Evolutionary conservation across 2,113 vertebrate species (phyloP).

Genomic region (Furnarius figulus): DNA sequence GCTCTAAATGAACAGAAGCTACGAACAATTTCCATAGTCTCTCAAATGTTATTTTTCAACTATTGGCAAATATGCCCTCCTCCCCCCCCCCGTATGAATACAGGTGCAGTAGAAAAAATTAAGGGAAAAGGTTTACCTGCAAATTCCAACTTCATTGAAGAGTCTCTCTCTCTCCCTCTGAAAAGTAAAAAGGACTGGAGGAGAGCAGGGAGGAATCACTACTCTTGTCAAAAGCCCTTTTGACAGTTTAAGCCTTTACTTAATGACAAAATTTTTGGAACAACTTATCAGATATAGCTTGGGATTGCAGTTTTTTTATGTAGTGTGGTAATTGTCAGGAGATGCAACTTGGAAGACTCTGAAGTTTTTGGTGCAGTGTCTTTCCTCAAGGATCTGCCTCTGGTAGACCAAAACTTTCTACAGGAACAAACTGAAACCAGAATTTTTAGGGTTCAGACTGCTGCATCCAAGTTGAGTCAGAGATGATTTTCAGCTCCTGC

Average conservation of each 20-base stretch:
- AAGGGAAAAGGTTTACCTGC: neutral
- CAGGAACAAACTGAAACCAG: neutral
- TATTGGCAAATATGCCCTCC: neutral
- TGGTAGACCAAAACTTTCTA: neutral
- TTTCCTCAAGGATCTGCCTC: neutral
- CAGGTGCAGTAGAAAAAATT: neutral
- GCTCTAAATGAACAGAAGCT: neutral
- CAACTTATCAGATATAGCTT: neutral
- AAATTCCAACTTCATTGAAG: neutral
- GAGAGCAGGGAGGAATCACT: neutral
- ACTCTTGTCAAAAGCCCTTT: neutral
- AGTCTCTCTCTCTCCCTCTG: neutral
- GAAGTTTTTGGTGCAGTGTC: neutral
- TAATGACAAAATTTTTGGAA: neutral
- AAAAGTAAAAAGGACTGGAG: neutral
- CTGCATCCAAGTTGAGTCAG: neutral
- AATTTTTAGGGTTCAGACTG: neutral
- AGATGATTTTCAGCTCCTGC: neutral
- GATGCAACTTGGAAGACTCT: neutral
- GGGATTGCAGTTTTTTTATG: neutral
- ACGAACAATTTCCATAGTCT: neutral
- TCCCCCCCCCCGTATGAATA: neutral
- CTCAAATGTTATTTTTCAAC: neutral
- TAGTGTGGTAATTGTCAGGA: neutral
- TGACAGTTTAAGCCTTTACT: neutral